These are phyloP conservation scores for Aix galericulata DNA, from an alignment of 2,113 vertebrate species.

Conservation along the genomic window DNA sequence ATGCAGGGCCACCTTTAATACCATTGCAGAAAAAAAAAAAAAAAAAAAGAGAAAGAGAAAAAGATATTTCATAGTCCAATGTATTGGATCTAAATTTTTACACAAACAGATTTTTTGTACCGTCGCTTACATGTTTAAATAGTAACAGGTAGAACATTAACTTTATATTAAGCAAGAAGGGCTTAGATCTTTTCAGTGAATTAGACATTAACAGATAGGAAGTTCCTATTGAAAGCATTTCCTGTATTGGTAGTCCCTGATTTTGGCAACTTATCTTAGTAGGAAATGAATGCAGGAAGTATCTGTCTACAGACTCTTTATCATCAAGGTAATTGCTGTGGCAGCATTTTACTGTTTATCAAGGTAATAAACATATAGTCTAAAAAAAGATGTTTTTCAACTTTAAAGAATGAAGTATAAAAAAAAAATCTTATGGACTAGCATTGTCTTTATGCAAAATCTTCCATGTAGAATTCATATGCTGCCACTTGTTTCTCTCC, in stretches of 20 bases:
- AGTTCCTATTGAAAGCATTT: slow-evolving; percentile 77
- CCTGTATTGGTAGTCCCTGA: slow-evolving; percentile 75
- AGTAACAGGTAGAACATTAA: neutral
- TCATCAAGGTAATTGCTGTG: slow-evolving; percentile 80
- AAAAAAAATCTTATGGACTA: neutral
- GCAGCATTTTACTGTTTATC: slow-evolving; percentile 81
- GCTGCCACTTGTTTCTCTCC: neutral
- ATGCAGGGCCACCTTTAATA: neutral
- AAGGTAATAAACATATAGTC: slow-evolving; percentile 73
- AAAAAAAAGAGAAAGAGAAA: neutral
- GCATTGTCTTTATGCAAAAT: neutral
- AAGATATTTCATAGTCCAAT: neutral
- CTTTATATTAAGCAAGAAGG: neutral
- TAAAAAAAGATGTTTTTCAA: slow-evolving; percentile 81
- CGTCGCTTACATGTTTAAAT: neutral
- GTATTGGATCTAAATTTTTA: neutral
- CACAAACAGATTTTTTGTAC: neutral
- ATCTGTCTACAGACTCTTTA: slow-evolving; percentile 83
- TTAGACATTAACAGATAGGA: slow-evolving; percentile 73
- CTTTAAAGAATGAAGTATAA: slow-evolving; percentile 36
- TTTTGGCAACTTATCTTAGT: slow-evolving; percentile 74
- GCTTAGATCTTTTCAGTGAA: slow-evolving; percentile 1
- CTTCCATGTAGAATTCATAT: neutral
- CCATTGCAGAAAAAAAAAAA: neutral
- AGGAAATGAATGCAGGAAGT: slow-evolving; percentile 83